A percentile compares a stretch with the other conserved stretches of the same genome.
Conservation (phyloP, 2,113 vertebrate species). For the Ailurus styani region DNA sequence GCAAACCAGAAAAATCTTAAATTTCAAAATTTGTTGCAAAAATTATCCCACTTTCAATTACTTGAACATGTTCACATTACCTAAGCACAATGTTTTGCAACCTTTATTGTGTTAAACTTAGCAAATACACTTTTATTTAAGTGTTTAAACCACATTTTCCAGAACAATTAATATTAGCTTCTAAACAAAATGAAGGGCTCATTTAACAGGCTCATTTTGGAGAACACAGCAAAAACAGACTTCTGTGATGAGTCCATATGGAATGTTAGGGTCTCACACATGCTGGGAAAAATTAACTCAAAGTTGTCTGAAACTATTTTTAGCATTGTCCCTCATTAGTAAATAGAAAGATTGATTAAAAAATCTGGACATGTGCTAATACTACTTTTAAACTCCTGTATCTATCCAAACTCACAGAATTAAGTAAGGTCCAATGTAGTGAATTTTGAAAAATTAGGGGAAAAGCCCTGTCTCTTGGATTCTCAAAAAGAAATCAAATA, state of each 20-base stretch:
- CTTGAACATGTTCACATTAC: not conserved
- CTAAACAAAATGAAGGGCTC: constrained; percentile 40
- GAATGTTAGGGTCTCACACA: not conserved
- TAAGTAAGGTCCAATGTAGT: not conserved
- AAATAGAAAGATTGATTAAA: not conserved
- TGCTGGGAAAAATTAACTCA: not conserved
- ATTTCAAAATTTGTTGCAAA: constrained; percentile 26
- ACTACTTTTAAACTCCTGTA: not conserved
- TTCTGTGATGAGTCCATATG: not conserved
- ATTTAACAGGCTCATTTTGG: constrained; percentile 45
- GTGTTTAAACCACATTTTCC: constrained; percentile 20
- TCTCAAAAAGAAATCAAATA: not conserved
- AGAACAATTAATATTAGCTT: constrained; percentile 44
- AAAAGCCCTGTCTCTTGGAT: not conserved
- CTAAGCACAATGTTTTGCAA: not conserved
- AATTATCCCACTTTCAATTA: not conserved
- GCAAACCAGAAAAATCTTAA: not conserved
- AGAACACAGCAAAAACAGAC: not conserved
- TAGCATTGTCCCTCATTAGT: not conserved
- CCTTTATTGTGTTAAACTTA: constrained; percentile 31
- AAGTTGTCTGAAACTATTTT: not conserved
- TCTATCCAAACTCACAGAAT: not conserved
- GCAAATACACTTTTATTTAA: constrained; percentile 39
- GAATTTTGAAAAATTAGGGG: not conserved
- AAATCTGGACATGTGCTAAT: not conserved